Base-by-base conservation (phyloP, 1,140 invertebrate genomes). In the Pseudomyrmex pallidus region DNA sequence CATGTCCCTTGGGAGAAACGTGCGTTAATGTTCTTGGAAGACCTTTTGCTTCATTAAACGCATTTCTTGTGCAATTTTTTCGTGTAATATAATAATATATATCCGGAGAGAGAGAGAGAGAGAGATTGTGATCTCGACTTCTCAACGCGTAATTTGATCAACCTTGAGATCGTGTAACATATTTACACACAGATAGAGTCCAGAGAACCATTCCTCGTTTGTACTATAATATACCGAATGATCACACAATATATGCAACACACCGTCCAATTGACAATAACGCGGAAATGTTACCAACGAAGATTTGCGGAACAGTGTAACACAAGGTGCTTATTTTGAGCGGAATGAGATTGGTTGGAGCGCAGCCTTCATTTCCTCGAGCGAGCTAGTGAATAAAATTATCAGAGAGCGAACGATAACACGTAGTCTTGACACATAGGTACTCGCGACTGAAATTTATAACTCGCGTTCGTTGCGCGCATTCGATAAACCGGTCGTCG, bases 321-420 rank as follows among this genome's bases (percentile, higher is more conserved):
- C 46, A 15, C n/a, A 15, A 64, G 35, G 35, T 48, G 54, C 12
- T 7, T 12, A 35, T 50, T 48, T 48, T 13, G n/a, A 80, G 44
- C 52, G 52, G 3, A 59, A 48, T 25, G 54, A 35, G 35, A 70
- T 80, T 13, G 50, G 72, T 80, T 50, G 50, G 35, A 78, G 44
- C 44, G 44, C 44, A 15, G 52, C 52, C 5, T 35, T 35, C 5
- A 17, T 13, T 35, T 74, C 46, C 20, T 12, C 76, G 54, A 15
- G 13, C 67, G 44, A 1, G 12, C 56, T 9, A 63, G 54, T 17
- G 64, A 70, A 64, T 82, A 35, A 35, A 35, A 74, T 82, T 82
- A 82, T 74, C 78, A 25, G 70, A 56, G 68, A 46, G 48, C 48
- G 25, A 35, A 63, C 70, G 78, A 82, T 82, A 82, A 74, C 5